A percentile compares a stretch with the other conserved stretches of the same genome.
Evolutionary conservation across 2,113 vertebrate genomes (phyloP).

Genomic region (Lepus europaeus): DNA sequence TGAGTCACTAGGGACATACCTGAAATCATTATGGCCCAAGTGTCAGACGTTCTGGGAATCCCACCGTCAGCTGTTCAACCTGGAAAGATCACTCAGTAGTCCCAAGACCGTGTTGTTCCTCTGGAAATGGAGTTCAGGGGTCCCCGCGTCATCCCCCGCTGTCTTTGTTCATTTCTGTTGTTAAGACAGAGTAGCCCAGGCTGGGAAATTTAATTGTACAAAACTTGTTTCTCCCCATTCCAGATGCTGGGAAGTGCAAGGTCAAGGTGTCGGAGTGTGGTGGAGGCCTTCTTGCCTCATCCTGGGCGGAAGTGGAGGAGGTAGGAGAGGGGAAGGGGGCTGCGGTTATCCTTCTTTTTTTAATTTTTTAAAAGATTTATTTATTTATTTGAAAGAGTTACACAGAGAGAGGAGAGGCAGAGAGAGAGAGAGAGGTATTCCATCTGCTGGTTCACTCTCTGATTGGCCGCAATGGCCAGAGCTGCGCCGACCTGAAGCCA

Average conservation of each 20-base stretch:
- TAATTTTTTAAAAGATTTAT: too few species aligned
- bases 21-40: slow-evolving; percentile 49
- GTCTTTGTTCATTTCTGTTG: neutral
- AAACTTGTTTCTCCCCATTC: neutral
- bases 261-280: neutral
- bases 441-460: too few species aligned
- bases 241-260: neutral
- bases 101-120: neutral
- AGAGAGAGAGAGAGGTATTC: too few species aligned
- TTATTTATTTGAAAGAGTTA: too few species aligned
- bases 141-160: neutral
- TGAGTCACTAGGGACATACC: slow-evolving; percentile 51
- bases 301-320: neutral
- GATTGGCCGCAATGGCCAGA: too few species aligned
- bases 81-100: neutral
- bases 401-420: too few species aligned
- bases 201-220: neutral
- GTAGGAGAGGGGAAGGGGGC: too few species aligned
- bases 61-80: neutral
- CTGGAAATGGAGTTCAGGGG: neutral
- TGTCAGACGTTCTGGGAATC: slow-evolving; percentile 26
- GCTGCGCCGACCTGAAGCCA: too few species aligned
- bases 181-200: neutral
- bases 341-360: neutral
- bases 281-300: neutral